Percentiles rank a stretch among this genome's conserved stretches.
Conservation (phyloP, 2,888 invertebrate genomes). For the Nymphalis urticae region DNA sequence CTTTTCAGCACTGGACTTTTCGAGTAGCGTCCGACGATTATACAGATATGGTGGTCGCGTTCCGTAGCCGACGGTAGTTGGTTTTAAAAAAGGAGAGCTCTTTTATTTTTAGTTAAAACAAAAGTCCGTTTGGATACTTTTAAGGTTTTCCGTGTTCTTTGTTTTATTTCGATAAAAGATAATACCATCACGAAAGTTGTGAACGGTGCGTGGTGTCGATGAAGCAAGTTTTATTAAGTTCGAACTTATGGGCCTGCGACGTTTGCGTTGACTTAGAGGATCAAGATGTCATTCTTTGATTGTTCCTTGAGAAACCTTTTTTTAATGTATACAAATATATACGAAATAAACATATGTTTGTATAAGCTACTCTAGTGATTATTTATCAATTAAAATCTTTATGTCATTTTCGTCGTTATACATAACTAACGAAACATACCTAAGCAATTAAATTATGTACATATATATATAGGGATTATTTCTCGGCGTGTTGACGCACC, state of each 20-base stretch:
- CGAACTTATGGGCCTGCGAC: not conserved
- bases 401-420: too few relatives aligned
- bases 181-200: conserved; percentile 51
- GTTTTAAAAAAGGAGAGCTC: conserved; percentile 58
- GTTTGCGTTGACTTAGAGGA: not conserved
- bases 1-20: conserved; percentile 71
- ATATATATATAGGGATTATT: too few relatives aligned
- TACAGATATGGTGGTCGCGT: conserved; percentile 73
- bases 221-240: conserved; percentile 21
- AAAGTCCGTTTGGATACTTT: conserved; percentile 61
- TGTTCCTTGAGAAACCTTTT: too few relatives aligned
- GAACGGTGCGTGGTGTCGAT: conserved; percentile 34
- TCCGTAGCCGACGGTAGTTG: conserved; percentile 75
- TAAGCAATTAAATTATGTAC: too few relatives aligned
- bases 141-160: conserved; percentile 50
- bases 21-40: conserved; percentile 78
- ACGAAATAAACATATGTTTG: too few relatives aligned
- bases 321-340: too few relatives aligned
- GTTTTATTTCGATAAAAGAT: conserved; percentile 64
- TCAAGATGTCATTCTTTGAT: too few relatives aligned
- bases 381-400: too few relatives aligned
- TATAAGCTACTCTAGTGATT: too few relatives aligned
- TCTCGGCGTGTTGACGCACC: too few relatives aligned
- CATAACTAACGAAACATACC: too few relatives aligned
- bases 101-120: conserved; percentile 62